Percentiles rank a stretch among this genome's conserved stretches.
Conservation (phyloP, 2,888 invertebrate species). For the Brachynemurus nebulosus region DNA sequence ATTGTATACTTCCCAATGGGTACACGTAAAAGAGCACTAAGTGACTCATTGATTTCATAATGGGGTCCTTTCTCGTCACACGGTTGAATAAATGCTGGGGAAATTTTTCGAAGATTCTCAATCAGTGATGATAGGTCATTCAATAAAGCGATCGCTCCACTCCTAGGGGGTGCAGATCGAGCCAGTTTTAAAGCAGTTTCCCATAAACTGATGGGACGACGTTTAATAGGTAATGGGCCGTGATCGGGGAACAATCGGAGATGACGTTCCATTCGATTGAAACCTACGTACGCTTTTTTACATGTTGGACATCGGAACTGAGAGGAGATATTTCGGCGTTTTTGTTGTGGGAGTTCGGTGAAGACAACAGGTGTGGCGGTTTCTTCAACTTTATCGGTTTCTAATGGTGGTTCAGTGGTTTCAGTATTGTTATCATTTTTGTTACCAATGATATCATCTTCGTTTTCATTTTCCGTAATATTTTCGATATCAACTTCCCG, state of each 20-base stretch:
- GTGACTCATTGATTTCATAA: conserved; percentile 25
- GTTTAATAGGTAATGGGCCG: conserved; percentile 28
- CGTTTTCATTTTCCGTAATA: background rate
- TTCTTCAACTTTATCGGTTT: conserved; percentile 11
- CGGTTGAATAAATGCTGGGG: conserved; percentile 26
- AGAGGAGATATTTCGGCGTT: conserved; percentile 34
- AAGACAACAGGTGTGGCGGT: background rate
- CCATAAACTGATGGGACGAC: conserved; percentile 24
- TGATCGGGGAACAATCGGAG: conserved; percentile 47
- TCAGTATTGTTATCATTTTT: too few species aligned
- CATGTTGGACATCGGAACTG: conserved; percentile 47
- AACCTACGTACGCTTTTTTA: conserved; percentile 47
- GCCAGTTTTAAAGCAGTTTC: conserved; percentile 27
- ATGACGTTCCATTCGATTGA: conserved; percentile 43
- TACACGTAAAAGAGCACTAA: conserved; percentile 26
- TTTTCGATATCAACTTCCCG: background rate
- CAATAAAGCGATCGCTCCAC: conserved; percentile 26
- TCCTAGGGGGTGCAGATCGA: conserved; percentile 24
- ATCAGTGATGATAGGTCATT: conserved; percentile 27
- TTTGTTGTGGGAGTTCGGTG: conserved; percentile 18
- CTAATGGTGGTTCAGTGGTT: conserved; percentile 10
- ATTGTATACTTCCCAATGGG: conserved; percentile 26
- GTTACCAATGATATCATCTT: background rate
- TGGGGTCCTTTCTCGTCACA: conserved; percentile 19
- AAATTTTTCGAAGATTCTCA: conserved; percentile 25